Evolutionary conservation across 2,888 invertebrate species (phyloP).

Genomic region (Cheilosia scutellata): DNA sequence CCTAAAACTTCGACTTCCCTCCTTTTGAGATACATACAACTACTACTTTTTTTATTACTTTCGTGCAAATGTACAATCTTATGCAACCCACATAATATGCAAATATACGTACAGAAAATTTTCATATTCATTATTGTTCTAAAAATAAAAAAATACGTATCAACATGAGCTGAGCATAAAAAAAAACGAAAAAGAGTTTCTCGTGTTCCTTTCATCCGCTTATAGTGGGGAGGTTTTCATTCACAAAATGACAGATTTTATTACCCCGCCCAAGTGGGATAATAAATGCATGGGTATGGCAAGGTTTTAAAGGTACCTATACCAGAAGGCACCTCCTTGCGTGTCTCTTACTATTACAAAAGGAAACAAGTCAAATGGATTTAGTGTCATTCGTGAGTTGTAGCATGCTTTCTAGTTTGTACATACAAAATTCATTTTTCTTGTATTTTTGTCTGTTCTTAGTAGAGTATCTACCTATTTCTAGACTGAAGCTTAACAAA

Average conservation of each 20-base stretch:
- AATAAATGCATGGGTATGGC: constrained; percentile 16
- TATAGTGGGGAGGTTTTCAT: constrained; percentile 41
- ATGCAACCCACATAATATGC: constrained; percentile 46
- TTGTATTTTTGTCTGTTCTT: background rate
- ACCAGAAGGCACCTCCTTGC: constrained; percentile 41
- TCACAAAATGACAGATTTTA: constrained; percentile 63
- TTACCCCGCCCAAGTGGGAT: constrained; percentile 34
- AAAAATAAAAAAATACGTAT: constrained; percentile 45
- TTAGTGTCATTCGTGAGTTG: constrained; percentile 36
- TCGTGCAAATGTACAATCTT: constrained; percentile 1
- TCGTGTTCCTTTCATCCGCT: background rate
- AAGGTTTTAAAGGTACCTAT: constrained; percentile 3
- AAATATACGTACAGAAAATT: constrained; percentile 22
- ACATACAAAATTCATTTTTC: background rate
- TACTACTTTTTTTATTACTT: background rate
- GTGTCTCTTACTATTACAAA: constrained; percentile 33
- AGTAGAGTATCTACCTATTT: background rate
- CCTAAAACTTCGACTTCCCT: background rate
- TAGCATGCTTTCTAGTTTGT: background rate
- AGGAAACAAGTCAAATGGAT: constrained; percentile 32
- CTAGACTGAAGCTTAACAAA: background rate
- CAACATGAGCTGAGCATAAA: constrained; percentile 19
- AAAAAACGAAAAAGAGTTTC: constrained; percentile 3
- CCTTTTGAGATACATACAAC: constrained; percentile 2
- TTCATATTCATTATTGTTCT: constrained; percentile 57